Evolutionary conservation across 2,888 invertebrate genomes (phyloP), one percentile per base, ranked within the genome.

Genomic region (Drosophila multiciliata): DNA sequence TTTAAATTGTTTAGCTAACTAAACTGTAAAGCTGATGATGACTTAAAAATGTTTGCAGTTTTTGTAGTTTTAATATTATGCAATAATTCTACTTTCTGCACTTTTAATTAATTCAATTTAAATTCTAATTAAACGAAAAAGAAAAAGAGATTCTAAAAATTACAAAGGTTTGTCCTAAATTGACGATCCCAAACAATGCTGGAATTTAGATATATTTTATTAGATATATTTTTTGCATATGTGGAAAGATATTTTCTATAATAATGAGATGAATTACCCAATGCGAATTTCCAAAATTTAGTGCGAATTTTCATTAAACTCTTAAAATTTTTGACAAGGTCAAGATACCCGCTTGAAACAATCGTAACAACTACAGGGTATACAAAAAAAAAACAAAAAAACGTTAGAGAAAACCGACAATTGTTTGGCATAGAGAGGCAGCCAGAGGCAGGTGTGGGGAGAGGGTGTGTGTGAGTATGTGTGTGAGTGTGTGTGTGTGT

Each of bases 341-440:
- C 5, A 36, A 17, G 20, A 50, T 17, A 45, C 50, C 50, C 72
- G 15, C 5, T 26, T 20, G 2, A 1, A n/a, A 3, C n/a, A 49
- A 17, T 60, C 11, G 1, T 20, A 2, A 4, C 12, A 23, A 0
- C 4, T 35, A n/a, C 8, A 20, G 20, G 45, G 52, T 48, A 72
- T 52, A 50, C 60, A 8, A 17, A 4, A 50, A n/a, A 54, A 36
- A 35, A 36, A 17, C 29, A 29, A 29, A 38, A 78, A 75, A 75
- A 82, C 83, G 85, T 77, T 87, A 90, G 91, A 87, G 86, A 89
- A 87, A 87, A 78, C 88, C 91, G 89, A 82, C 87, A 87, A 90
- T 90, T 90, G 87, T 89, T 90, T 89, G 78, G 58, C 49, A 2
- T 8, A 62, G 64, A 64, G 76, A 55, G 40, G 65, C 62, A 57